Evolutionary conservation across 2,888 invertebrate genomes (phyloP).

Genomic region (Conus canariensis): DNA sequence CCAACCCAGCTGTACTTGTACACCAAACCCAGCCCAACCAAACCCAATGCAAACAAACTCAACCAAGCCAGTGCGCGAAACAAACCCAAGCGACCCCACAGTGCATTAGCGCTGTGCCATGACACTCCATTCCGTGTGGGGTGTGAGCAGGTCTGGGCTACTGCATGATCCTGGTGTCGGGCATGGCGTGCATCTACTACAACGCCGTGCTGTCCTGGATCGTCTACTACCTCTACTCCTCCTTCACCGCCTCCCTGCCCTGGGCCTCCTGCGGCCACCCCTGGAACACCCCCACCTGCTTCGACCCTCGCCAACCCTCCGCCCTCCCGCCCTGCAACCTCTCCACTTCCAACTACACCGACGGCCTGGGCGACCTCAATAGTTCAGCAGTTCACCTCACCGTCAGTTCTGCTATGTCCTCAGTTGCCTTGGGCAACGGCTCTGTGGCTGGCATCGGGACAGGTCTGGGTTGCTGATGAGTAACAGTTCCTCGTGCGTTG

Average conservation of each 20-base stretch:
- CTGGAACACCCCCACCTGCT: slow-evolving; percentile 62
- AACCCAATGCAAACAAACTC: background rate
- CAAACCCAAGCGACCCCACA: too few species aligned
- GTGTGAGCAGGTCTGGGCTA: slow-evolving; percentile 59
- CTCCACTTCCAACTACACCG: background rate
- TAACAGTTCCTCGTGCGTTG: background rate
- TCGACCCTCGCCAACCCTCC: slow-evolving; percentile 40
- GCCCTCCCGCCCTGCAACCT: background rate
- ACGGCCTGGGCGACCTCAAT: background rate
- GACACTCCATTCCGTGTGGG: too few species aligned
- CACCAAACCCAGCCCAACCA: too few species aligned
- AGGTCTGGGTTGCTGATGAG: background rate
- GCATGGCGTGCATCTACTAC: slow-evolving; percentile 65
- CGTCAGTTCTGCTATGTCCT: background rate
- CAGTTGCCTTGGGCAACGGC: background rate
- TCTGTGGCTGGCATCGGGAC: background rate
- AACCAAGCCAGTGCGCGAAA: too few species aligned
- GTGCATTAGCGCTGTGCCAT: too few species aligned
- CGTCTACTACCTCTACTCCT: slow-evolving; percentile 62
- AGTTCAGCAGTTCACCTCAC: background rate
- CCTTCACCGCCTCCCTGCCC: slow-evolving; percentile 60
- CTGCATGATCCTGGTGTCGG: slow-evolving; percentile 65
- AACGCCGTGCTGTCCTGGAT: slow-evolving; percentile 66
- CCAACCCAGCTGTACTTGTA: too few species aligned
- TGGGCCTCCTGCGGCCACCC: slow-evolving; percentile 60